Evolutionary conservation across 2,888 invertebrate genomes (phyloP).

Genomic region (Pasiphila rectangulata): DNA sequence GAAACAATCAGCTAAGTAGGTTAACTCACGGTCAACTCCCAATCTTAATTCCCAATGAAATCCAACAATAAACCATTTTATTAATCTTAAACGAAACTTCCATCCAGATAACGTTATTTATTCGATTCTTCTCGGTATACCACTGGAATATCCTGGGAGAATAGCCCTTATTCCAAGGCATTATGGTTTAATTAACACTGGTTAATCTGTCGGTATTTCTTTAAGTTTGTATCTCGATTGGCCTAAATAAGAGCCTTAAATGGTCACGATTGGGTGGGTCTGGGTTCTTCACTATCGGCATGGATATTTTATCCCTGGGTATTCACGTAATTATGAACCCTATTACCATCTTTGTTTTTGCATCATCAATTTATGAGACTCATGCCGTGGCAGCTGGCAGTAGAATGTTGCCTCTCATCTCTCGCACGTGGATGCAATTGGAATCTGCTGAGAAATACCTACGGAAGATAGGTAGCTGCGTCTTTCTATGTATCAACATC

Average conservation of each 20-base stretch:
- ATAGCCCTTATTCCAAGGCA: conserved; percentile 9
- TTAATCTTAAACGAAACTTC: conserved; percentile 40
- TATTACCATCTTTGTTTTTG: too few species aligned
- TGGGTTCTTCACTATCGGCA: neutral
- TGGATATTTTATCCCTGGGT: neutral
- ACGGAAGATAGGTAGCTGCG: too few species aligned
- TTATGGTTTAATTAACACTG: conserved; percentile 38
- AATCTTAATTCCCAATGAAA: conserved; percentile 28
- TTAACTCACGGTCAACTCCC: too few species aligned
- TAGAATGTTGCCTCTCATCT: too few species aligned
- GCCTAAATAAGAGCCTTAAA: conserved; percentile 42
- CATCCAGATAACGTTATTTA: conserved; percentile 43
- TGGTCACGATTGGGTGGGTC: conserved; percentile 32
- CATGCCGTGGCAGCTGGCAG: too few species aligned
- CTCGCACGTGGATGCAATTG: too few species aligned
- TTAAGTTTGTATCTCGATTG: conserved; percentile 51
- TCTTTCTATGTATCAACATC: too few species aligned
- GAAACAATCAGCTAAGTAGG: conserved; percentile 6
- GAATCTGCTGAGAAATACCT: too few species aligned
- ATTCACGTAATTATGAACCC: neutral
- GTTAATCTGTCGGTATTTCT: conserved; percentile 58
- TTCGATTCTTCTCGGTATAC: conserved; percentile 25
- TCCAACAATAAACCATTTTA: conserved; percentile 35
- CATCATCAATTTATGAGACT: too few species aligned
- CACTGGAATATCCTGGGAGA: conserved; percentile 4